Base-by-base conservation (phyloP, 2,113 vertebrate genomes). In the Micronycteris hirsuta region DNA sequence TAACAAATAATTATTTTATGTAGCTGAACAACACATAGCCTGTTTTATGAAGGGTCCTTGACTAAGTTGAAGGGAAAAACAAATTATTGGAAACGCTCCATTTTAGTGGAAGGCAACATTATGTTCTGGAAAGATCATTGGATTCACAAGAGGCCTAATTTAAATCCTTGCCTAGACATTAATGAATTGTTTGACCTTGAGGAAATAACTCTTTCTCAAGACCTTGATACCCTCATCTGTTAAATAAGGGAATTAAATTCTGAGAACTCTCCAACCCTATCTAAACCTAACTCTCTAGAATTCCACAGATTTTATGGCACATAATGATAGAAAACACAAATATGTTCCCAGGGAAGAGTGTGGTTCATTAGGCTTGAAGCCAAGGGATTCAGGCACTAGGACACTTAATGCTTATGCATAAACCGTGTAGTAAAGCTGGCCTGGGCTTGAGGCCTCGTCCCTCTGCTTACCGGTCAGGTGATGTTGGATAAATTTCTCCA, bases 1-100 rank as follows among this genome's bases (percentile, higher is more conserved):
- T 70, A 94, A 86, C 43, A 67, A 96, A 82, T 74, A 96, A 95
- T 97, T 97, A 96, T 98, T 98, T 97, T 97, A 87, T 77, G 45
- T 2, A 89, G 26, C 36, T 73, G 31, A 97, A 93, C 81, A 97
- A 49, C 24, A 97, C 96, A 97, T 58, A 97, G 81, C 6, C 86
- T 98, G 88, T 78, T 96, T 74, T 92, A 90, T 92, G 61, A 70
- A 97, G 83, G 19, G 49, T 86, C 28, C 85, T 97, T 97, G 90
- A 93, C 70, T 94, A 96, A n/a, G 82, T 95, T 91, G 54, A 95
- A 85, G 52, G 82, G 41, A 91, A 93, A 97, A 97, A 96, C 91
- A 58, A 88, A 96, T 94, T 12, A 86, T 63, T 78, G 61, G 81
- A 91, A 95, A 84, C 67, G 52, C 10, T 93, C 91, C 74, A 84